These are phyloP conservation scores for Drosophila carrolli DNA, from an alignment of 1,140 invertebrate genomes.

Conservation along the genomic window DNA sequence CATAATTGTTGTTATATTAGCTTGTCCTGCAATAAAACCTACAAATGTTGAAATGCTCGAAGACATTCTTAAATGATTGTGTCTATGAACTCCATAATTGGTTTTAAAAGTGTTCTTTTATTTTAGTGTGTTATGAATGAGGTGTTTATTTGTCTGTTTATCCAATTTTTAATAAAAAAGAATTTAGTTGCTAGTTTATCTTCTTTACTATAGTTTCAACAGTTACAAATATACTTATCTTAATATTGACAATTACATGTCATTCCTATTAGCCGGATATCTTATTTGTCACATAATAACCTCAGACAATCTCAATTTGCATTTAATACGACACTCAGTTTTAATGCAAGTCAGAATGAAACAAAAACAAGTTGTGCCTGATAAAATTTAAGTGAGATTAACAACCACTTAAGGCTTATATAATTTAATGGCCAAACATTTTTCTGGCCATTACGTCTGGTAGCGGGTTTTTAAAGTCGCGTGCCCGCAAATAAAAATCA, in stretches of 20 bases:
- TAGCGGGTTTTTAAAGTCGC: slow-evolving; percentile 40
- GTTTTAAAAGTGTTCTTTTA: no score
- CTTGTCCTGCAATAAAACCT: slow-evolving; percentile 9
- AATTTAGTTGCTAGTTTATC: no score
- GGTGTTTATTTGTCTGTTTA: neutral
- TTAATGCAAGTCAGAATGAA: slow-evolving; percentile 10
- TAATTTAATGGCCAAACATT: slow-evolving; percentile 58
- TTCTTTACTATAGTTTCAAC: no score
- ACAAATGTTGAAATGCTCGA: neutral
- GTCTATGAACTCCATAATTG: neutral
- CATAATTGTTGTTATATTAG: slow-evolving; percentile 12
- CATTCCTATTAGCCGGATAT: neutral
- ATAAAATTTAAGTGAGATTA: slow-evolving; percentile 42
- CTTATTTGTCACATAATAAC: slow-evolving; percentile 3
- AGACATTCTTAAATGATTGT: neutral
- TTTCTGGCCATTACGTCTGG: slow-evolving; percentile 38
- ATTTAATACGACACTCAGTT: slow-evolving; percentile 17
- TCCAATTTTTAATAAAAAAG: neutral
- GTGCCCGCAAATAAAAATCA: slow-evolving; percentile 27
- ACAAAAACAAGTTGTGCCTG: slow-evolving; percentile 47
- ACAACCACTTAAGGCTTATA: slow-evolving; percentile 51
- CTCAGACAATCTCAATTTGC: slow-evolving; percentile 20
- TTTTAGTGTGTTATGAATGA: neutral
- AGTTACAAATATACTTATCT: no score
- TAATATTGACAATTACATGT: neutral